Base-by-base conservation (phyloP, 2,113 vertebrate genomes). In the Eidolon helvum region DNA sequence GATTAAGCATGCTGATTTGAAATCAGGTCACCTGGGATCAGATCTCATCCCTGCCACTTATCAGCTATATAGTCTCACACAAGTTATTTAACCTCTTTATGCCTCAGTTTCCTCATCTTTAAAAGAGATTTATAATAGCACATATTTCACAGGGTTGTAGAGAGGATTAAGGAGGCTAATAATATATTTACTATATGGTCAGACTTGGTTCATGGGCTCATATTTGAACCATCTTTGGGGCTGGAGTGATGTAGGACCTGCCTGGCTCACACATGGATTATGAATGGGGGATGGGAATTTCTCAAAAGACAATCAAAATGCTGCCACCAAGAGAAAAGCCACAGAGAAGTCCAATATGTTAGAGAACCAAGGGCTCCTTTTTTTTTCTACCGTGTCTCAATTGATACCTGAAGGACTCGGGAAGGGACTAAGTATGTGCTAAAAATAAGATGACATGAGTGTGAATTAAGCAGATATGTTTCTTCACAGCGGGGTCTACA, bases 1-100 rank as follows among this genome's bases (percentile, higher is more conserved):
- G 4, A 15, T 53, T 59, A 19, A 21, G 43, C 18, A 10, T 11
- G 22, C n/a, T 68, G 48, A 10, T 55, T 90, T 26, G 26, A 77
- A 92, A 53, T 91, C 22, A 10, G 45, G 18, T 21, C 65, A 48
- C 40, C 16, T 61, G 38, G 71, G 43, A 86, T 96, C 90, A 86
- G 28, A 50, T 40, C 55, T 35, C 61, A 53, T n/a, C 8, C 65
- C 72, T 80, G 16, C 11, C 69, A 38, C 26, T 87, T 80, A n/a
- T 38, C 45, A 84, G 50, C 30, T 5, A 1, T 43, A 22, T 16
- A 30, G 4, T 33, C 50, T 82, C 19, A 22, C 66, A 45, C 15
- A n/a, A 24, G 7, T 19, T 48, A 38, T 77, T 66, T 57, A 50
- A 63, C 15, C 19, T 87, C 11, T 43, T 24, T 55, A 8, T 57